Evolutionary conservation across 2,113 vertebrate genomes (phyloP).

Genomic region (Eclectus roratus): DNA sequence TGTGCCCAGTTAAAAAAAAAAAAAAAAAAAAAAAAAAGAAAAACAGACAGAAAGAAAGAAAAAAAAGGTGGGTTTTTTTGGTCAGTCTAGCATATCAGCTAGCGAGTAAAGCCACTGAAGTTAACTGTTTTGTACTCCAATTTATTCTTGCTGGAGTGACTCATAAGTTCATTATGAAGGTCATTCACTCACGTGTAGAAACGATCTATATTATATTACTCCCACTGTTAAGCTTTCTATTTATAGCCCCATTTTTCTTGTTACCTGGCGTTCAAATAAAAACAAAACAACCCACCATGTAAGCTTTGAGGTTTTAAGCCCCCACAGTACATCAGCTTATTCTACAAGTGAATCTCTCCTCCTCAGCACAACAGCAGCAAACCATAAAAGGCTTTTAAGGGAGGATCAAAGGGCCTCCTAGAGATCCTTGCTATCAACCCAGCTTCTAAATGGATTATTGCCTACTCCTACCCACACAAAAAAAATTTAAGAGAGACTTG

Average conservation of each 20-base stretch:
- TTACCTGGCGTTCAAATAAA: constrained; percentile 55
- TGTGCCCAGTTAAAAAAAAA: neutral
- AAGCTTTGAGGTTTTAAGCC: neutral
- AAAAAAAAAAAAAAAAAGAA: neutral
- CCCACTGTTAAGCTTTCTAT: constrained; percentile 57
- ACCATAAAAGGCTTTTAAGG: neutral
- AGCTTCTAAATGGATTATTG: neutral
- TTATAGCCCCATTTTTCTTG: constrained; percentile 57
- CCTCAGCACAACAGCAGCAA: neutral
- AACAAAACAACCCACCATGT: constrained; percentile 31
- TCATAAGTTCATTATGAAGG: constrained; percentile 64
- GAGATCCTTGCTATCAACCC: neutral
- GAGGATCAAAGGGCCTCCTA: neutral
- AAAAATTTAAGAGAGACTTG: neutral
- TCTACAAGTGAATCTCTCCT: neutral
- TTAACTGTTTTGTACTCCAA: constrained; percentile 38
- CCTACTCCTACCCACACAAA: neutral
- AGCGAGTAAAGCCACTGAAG: neutral
- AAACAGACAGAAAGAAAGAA: neutral
- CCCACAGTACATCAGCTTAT: neutral
- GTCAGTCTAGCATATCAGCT: neutral
- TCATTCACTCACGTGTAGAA: constrained; percentile 55
- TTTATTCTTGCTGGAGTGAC: constrained; percentile 48
- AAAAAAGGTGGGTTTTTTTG: neutral
- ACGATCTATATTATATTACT: constrained; percentile 60